phyloP scores from a whole-genome alignment of 2,113 vertebrate species.

The Talpa occidentalis region DNA sequence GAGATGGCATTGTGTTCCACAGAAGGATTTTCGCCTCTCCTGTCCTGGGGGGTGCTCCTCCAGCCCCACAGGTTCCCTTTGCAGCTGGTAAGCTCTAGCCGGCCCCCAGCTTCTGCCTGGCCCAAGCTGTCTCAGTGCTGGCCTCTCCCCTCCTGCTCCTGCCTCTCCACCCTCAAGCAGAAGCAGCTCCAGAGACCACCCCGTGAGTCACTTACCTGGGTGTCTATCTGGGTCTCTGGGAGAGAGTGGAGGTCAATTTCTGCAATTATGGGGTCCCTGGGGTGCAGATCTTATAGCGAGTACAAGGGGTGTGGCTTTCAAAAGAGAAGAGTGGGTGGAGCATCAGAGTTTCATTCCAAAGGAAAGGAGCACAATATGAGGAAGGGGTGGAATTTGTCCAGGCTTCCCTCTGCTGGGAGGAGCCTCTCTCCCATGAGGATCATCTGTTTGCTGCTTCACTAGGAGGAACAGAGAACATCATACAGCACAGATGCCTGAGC shows the following conservation, averaged over 20 bases:
- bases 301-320: conserved; percentile 39
- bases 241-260: background rate
- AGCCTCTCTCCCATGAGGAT: background rate
- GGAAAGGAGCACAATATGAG: background rate
- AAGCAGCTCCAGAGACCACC: background rate
- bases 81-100: background rate
- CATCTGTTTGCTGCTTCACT: background rate
- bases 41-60: background rate
- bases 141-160: background rate
- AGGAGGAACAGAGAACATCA: background rate
- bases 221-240: background rate
- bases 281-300: background rate
- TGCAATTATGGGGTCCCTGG: background rate
- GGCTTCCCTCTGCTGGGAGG: background rate
- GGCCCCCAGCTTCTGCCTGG: background rate
- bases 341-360: background rate
- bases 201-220: conserved; percentile 34
- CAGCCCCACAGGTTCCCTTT: background rate
- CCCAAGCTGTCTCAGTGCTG: background rate
- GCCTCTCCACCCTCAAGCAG: background rate
- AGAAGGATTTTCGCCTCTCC: background rate
- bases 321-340: conserved; percentile 45
- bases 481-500: background rate
- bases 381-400: background rate
- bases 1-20: background rate